Base-by-base conservation (phyloP, 2,113 vertebrate species). In the Nerophis ophidion region DNA sequence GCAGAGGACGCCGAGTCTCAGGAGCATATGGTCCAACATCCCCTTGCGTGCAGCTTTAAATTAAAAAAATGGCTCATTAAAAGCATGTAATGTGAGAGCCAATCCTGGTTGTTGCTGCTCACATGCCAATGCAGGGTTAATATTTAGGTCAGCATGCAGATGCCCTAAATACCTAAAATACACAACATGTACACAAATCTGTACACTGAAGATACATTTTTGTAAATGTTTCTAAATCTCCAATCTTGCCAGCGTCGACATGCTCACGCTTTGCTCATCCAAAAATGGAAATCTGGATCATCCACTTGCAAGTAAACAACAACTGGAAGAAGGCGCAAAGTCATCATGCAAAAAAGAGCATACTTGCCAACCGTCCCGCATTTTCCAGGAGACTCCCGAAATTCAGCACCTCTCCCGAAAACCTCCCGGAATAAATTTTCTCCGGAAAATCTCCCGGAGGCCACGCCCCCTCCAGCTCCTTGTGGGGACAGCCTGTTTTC, bases 81-180 rank as follows among this genome's bases (percentile, higher is more conserved):
- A 16, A 17, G 6, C 3, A 38, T 50, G 63, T 48, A 38, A 53
- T 11, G 8, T 3, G 15, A 65, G 60, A 48, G 17, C 63, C 44
- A 79, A 36, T 78, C 71, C 67, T 59, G 42, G 11, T 47, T 47
- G 7, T 55, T 63, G 65, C 56, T 1, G 0, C 51, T 19, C 48
- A n/a, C 36, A 45, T 34, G 71, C 65, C 51, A 70, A 52, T 40
- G 40, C 65, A 55, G 56, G 57, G 17, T 70, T 60, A 66, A 76
- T 75, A 81, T 77, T 68, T 66, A 62, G 73, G 83, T 73, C 65
- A 83, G 61, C 63, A 54, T 65, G 54, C 17, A 54, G 60, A 62
- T 73, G 48, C 40, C 65, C 63, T 59, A 64, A 68, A 82, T 80
- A 58, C 46, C 3, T 47, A 12, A 6, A 52, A 60, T 14, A 60